These are phyloP conservation scores for Mallateleia sp. DNA, from an alignment of 2,888 invertebrate species.

Conservation along the genomic window DNA sequence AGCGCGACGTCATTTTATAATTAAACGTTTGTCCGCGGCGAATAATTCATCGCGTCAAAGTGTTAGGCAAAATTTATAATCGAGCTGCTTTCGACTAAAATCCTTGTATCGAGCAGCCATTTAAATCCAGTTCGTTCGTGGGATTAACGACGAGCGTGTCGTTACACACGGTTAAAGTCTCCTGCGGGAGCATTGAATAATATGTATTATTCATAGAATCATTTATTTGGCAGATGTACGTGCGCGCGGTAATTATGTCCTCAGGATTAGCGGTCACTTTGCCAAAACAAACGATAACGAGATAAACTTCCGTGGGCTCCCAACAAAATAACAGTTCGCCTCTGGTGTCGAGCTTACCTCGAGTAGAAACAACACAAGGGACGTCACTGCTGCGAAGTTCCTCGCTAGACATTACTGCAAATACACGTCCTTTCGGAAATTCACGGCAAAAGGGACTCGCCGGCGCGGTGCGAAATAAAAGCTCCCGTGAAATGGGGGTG, in stretches of 20 bases:
- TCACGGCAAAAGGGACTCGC: constrained; percentile 46
- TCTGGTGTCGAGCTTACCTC: constrained; percentile 78
- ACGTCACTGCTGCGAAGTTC: constrained; percentile 60
- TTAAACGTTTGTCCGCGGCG: constrained; percentile 7
- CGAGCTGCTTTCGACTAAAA: constrained; percentile 10
- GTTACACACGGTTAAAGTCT: constrained; percentile 54
- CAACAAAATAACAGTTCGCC: constrained; percentile 83
- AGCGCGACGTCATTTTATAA: constrained; percentile 9
- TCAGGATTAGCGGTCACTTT: constrained; percentile 77
- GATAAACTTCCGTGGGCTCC: constrained; percentile 82
- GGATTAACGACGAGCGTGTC: constrained; percentile 51
- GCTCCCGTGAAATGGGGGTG: constrained; percentile 63
- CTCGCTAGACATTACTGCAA: constrained; percentile 66
- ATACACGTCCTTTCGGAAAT: constrained; percentile 69
- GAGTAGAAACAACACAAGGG: constrained; percentile 80
- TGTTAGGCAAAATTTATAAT: constrained; percentile 18
- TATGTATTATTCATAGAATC: constrained; percentile 76
- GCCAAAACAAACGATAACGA: constrained; percentile 83
- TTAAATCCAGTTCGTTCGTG: constrained; percentile 42
- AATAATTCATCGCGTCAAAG: constrained; percentile 17
- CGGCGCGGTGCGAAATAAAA: constrained; percentile 61
- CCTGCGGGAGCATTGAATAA: constrained; percentile 69
- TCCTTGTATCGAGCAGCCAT: constrained; percentile 31
- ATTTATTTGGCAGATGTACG: constrained; percentile 74
- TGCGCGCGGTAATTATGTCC: constrained; percentile 69